Evolutionary conservation across 2,113 vertebrate species (phyloP), one percentile per base, ranked within the genome.

Genomic region (Psophia crepitans): DNA sequence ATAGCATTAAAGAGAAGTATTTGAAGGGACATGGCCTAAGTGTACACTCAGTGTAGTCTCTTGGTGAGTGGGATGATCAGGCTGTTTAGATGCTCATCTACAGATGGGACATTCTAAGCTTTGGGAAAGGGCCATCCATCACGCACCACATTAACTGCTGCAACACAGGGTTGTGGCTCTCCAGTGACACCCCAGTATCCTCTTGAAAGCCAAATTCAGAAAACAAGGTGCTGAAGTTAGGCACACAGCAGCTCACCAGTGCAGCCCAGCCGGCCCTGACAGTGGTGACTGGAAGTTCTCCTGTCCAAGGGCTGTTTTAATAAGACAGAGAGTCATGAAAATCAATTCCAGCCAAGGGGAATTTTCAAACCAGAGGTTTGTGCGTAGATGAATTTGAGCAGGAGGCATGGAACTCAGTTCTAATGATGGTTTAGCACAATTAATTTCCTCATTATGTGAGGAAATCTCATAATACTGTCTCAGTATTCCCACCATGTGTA

Each of bases 221-320:
- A 84, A 65, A 58, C 7, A 41, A 75, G 35, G 5, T 61, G n/a
- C 85, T 54, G n/a, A 46, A 35, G 17, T 32, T 51, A 48, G 9
- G 46, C 81, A 41, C 48, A 26, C 28, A 81, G 49, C 41, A 93
- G 58, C 32, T 84, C 74, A 26, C 19, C 46, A 39, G 37, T 56
- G 69, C 46, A 95, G 64, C 39, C 39, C 73, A 48, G 49, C 60
- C 56, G 46, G 18, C 74, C 68, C 60, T 21, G 37, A 46, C 60
- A 44, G 41, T 1, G 12, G 28, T n/a, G 32, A 14, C 61, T 76
- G 70, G 26, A 85, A 83, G 73, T 6, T 23, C 32, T 87, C 51
- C 58, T 5, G 1, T 43, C n/a, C 9, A 39, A 39, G 27, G 1
- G 0, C 0, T 53, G 24, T 32, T 88, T 68, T 46, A 26, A 7